Evolutionary conservation across 2,113 vertebrate genomes (phyloP).

Genomic region (Calypte anna): DNA sequence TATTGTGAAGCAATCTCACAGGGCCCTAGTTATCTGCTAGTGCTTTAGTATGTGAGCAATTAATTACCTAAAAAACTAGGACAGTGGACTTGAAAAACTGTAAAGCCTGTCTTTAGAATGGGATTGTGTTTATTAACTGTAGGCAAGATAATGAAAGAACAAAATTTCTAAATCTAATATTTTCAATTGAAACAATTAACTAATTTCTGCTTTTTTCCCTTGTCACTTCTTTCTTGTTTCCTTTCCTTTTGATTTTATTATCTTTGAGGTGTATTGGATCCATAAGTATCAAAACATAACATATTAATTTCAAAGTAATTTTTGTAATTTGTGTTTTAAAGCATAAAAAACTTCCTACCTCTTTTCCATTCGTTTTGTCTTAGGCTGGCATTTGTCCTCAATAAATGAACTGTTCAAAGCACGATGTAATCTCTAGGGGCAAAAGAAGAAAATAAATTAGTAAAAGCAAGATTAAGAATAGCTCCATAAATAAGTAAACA

Average conservation of each 20-base stretch:
- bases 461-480: constrained; percentile 18
- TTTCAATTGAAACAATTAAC: background rate
- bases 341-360: constrained; percentile 79
- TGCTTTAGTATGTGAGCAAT: background rate
- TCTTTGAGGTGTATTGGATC: background rate
- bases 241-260: background rate
- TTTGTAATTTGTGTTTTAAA: background rate
- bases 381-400: constrained; percentile 87
- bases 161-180: background rate
- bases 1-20: background rate
- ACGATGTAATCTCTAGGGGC: constrained; percentile 89
- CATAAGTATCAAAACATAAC: background rate
- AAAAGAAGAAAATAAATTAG: constrained; percentile 62
- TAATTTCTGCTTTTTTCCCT: background rate
- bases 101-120: background rate
- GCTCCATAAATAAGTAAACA: constrained; percentile 2
- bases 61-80: background rate
- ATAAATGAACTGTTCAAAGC: constrained; percentile 91
- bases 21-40: background rate
- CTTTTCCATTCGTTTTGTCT: constrained; percentile 85
- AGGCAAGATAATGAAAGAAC: background rate
- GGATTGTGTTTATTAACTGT: background rate
- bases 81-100: background rate
- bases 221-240: background rate
- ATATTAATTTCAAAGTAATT: background rate